Conservation (phyloP, 2,888 invertebrate genomes). For the Coelopa pilipes region DNA sequence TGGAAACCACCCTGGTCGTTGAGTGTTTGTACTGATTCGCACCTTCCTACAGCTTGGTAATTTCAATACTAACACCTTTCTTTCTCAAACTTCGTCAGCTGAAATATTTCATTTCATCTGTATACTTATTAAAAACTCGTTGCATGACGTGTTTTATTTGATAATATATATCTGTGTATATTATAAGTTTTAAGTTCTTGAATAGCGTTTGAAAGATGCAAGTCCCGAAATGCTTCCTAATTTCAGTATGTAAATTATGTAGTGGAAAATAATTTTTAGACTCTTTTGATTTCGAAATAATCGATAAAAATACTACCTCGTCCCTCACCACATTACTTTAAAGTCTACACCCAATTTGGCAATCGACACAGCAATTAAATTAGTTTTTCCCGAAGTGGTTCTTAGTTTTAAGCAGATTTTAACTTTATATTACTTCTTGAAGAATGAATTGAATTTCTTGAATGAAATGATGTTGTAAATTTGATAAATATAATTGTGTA, state of each 20-base stretch:
- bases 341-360: no score
- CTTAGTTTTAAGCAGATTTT: background rate
- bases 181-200: slow-evolving; percentile 13
- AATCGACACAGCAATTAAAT: no score
- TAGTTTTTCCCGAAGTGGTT: no score
- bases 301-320: slow-evolving; percentile 16
- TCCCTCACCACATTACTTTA: background rate
- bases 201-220: slow-evolving; percentile 6
- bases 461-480: background rate
- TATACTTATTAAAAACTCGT: background rate
- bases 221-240: slow-evolving; percentile 10
- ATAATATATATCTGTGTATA: slow-evolving; percentile 1
- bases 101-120: background rate
- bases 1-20: background rate
- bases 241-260: slow-evolving; percentile 1
- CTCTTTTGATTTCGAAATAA: slow-evolving; percentile 8
- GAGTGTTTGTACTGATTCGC: background rate
- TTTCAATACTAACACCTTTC: background rate
- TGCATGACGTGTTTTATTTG: slow-evolving; percentile 1
- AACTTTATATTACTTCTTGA: no score
- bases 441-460: no score
- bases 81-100: background rate
- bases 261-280: background rate
- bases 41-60: no score
- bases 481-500: slow-evolving; percentile 12